Conservation (phyloP, 2,797 vertebrate genomes). For the Phalloptychus januarius region DNA sequence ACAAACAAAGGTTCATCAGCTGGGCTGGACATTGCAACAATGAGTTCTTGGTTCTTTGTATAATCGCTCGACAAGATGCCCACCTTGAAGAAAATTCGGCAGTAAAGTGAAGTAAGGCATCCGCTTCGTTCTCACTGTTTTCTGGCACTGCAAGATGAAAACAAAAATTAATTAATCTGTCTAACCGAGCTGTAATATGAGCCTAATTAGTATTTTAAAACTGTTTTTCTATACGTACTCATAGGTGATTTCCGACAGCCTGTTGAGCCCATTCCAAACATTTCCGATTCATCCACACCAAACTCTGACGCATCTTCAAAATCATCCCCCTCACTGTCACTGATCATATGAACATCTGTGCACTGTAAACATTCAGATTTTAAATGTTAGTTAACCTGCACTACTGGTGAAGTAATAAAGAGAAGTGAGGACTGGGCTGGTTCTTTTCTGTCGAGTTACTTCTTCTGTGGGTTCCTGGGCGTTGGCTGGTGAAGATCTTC, state of each 20-base stretch:
- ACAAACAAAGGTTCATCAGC: constrained; percentile 25
- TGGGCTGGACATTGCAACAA: background rate
- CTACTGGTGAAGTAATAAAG: constrained; percentile 8
- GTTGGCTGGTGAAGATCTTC: constrained; percentile 90
- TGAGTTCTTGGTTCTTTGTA: background rate
- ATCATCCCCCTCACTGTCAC: constrained; percentile 97
- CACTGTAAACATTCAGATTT: constrained; percentile 75
- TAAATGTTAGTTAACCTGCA: background rate
- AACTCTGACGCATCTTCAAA: constrained; percentile 98
- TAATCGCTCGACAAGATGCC: constrained; percentile 34
- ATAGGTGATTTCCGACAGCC: constrained; percentile 94
- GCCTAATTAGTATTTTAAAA: background rate
- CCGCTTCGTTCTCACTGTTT: constrained; percentile 97
- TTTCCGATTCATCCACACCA: constrained; percentile 97
- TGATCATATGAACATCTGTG: constrained; percentile 99
- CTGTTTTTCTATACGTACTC: constrained; percentile 83
- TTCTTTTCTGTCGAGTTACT: constrained; percentile 72
- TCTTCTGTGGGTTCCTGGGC: constrained; percentile 93
- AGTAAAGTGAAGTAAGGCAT: constrained; percentile 99
- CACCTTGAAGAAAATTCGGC: constrained; percentile 99
- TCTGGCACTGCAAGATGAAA: constrained; percentile 89
- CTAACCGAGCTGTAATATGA: background rate
- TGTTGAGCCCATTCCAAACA: constrained; percentile 93
- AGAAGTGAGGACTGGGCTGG: background rate
- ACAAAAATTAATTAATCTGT: constrained; percentile 5